These are phyloP conservation scores for Amblyjoppa fuscipennis DNA, from an alignment of 2,888 invertebrate species.

Conservation along the genomic window DNA sequence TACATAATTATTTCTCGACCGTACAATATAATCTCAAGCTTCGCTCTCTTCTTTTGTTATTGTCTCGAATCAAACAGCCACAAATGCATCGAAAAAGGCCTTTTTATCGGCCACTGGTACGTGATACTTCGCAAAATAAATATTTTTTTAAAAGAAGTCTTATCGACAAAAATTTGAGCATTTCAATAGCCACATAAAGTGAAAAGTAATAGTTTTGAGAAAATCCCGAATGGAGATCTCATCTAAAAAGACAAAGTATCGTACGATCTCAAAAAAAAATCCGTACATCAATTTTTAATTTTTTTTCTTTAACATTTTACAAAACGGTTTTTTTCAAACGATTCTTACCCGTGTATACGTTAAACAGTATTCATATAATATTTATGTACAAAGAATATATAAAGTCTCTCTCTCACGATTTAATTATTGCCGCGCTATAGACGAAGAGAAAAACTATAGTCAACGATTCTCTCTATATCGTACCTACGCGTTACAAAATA, in stretches of 20 bases:
- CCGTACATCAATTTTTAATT: neutral
- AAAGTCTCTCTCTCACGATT: conserved; percentile 60
- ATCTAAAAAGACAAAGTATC: neutral
- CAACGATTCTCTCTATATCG: conserved; percentile 36
- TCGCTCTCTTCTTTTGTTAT: conserved; percentile 29
- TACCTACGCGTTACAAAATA: conserved; percentile 38
- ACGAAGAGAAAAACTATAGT: conserved; percentile 21
- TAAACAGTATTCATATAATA: conserved; percentile 53
- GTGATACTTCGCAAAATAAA: conserved; percentile 21
- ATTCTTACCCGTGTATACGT: conserved; percentile 24
- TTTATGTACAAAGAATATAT: conserved; percentile 63
- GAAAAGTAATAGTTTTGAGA: neutral
- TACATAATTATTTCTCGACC: neutral
- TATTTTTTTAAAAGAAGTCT: conserved; percentile 28
- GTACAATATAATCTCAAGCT: conserved; percentile 20
- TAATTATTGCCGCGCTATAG: conserved; percentile 50
- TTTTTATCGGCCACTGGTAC: conserved; percentile 16
- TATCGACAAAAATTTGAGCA: conserved; percentile 10
- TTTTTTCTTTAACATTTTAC: conserved; percentile 20
- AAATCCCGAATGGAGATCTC: neutral
- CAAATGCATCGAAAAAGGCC: conserved; percentile 16
- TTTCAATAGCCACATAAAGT: neutral
- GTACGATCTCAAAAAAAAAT: neutral
- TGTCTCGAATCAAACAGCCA: conserved; percentile 38
- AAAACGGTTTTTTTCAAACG: conserved; percentile 19